phyloP scores from a whole-genome alignment of 2,888 invertebrate species.

The Amorpha juglandis region DNA sequence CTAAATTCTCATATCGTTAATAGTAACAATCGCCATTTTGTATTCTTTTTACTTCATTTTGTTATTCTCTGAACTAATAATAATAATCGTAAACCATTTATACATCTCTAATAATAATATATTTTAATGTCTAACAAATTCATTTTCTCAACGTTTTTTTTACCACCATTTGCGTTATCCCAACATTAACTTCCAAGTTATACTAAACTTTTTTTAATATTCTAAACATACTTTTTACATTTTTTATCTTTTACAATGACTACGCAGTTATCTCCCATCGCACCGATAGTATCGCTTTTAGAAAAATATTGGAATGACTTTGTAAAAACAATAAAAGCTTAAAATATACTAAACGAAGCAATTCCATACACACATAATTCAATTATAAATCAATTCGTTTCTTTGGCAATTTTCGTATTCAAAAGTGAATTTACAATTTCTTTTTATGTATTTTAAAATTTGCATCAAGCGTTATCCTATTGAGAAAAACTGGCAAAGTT shows the following conservation, averaged over 20 bases:
- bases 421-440: slow-evolving; percentile 83
- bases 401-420: slow-evolving; percentile 82
- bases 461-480: slow-evolving; percentile 74
- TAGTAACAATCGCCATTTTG: slow-evolving; percentile 83
- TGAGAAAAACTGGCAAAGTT: slow-evolving; percentile 75
- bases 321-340: slow-evolving; percentile 49
- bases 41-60: slow-evolving; percentile 67
- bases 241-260: slow-evolving; percentile 66
- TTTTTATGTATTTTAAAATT: slow-evolving; percentile 59
- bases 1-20: slow-evolving; percentile 84
- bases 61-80: slow-evolving; percentile 80
- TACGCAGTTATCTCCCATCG: slow-evolving; percentile 62
- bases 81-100: slow-evolving; percentile 83
- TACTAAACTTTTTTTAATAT: slow-evolving; percentile 76
- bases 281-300: slow-evolving; percentile 72
- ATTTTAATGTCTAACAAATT: slow-evolving; percentile 84
- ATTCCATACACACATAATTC: slow-evolving; percentile 59
- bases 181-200: slow-evolving; percentile 78
- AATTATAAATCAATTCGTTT: slow-evolving; percentile 71
- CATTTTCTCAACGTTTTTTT: slow-evolving; percentile 76
- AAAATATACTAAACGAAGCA: slow-evolving; percentile 60
- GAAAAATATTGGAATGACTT: slow-evolving; percentile 80
- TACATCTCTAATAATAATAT: slow-evolving; percentile 84
- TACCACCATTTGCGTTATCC: slow-evolving; percentile 72
- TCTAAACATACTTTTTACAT: slow-evolving; percentile 82